Evolutionary conservation across 2,888 invertebrate species (phyloP).

Genomic region (Dascillus cervinus): DNA sequence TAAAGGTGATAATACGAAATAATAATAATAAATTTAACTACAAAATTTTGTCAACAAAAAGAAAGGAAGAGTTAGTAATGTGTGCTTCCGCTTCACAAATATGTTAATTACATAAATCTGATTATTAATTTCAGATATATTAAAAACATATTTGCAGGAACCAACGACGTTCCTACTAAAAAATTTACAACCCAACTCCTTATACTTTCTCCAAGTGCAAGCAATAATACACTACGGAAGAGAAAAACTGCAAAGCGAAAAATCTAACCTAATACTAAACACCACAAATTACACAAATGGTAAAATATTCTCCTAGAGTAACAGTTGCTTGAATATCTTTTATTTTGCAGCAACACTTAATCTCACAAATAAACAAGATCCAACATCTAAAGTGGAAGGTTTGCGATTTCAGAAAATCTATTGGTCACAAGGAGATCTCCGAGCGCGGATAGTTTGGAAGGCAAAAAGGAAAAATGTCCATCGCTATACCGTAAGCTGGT

Average conservation of each 20-base stretch:
- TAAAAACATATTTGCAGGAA: conserved; percentile 50
- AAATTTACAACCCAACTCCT: conserved; percentile 58
- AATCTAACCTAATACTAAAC: conserved; percentile 62
- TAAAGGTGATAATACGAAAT: too few relatives aligned
- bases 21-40: too few relatives aligned
- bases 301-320: conserved; percentile 3
- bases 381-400: conserved; percentile 28
- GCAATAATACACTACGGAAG: conserved; percentile 63
- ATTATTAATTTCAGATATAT: too few relatives aligned
- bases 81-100: too few relatives aligned
- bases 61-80: too few relatives aligned
- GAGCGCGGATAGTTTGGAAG: conserved; percentile 36
- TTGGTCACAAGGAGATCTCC: conserved; percentile 33
- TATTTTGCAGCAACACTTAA: conserved; percentile 8
- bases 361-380: conserved; percentile 9
- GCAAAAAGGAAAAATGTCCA: conserved; percentile 19
- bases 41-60: too few relatives aligned
- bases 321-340: background rate
- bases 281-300: conserved; percentile 46
- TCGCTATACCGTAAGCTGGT: conserved; percentile 37
- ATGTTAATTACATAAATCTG: too few relatives aligned
- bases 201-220: conserved; percentile 74
- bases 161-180: conserved; percentile 57
- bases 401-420: conserved; percentile 33
- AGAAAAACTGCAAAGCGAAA: conserved; percentile 60